Conservation (phyloP, 2,888 invertebrate genomes). For the Microplitis deprimator region DNA sequence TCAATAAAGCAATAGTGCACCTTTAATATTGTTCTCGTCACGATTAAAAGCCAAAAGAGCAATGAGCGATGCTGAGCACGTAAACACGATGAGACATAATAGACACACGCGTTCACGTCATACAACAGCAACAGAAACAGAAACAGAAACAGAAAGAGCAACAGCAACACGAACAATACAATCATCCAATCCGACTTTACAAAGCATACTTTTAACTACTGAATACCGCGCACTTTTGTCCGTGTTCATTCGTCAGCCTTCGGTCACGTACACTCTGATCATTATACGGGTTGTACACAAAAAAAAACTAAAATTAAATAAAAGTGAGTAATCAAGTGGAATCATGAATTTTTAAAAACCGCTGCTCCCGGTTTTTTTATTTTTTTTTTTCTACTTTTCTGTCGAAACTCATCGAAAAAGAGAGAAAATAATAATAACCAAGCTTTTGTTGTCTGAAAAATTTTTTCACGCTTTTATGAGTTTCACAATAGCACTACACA, state of each 20-base stretch:
- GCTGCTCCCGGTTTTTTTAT: constrained; percentile 32
- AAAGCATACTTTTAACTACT: constrained; percentile 27
- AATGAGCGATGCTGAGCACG: constrained; percentile 49
- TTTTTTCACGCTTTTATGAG: background rate
- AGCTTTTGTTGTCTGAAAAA: constrained; percentile 35
- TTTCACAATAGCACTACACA: background rate
- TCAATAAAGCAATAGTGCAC: background rate
- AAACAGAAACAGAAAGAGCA: background rate
- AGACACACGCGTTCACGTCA: constrained; percentile 53
- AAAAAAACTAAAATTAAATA: constrained; percentile 46
- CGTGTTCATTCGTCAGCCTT: constrained; percentile 45
- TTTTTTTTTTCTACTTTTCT: constrained; percentile 33
- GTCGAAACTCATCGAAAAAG: constrained; percentile 11
- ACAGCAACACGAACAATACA: constrained; percentile 24
- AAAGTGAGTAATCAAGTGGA: constrained; percentile 22
- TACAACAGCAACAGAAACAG: background rate
- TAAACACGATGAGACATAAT: constrained; percentile 63
- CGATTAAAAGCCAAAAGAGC: constrained; percentile 14
- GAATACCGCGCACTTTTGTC: constrained; percentile 52
- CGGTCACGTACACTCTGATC: constrained; percentile 58
- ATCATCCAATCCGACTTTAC: constrained; percentile 32
- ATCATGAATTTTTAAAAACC: constrained; percentile 29
- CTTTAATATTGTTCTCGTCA: constrained; percentile 12
- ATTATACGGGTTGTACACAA: constrained; percentile 59
- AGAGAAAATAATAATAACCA: background rate